Evolutionary conservation across 2,888 invertebrate species (phyloP).

Genomic region (Lasioglossum leucozonium): DNA sequence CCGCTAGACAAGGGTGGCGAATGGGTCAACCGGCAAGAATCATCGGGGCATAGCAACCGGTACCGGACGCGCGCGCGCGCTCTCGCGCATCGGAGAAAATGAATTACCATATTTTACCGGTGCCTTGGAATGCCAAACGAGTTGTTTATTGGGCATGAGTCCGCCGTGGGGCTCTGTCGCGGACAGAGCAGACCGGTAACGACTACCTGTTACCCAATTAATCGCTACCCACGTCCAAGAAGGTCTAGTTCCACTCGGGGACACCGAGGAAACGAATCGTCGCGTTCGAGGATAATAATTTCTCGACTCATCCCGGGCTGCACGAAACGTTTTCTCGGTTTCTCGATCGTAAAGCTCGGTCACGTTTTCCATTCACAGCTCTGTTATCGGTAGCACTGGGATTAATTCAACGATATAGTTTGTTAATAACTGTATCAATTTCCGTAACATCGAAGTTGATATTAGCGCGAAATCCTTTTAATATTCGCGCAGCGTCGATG

Average conservation of each 20-base stretch:
- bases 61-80: conserved; percentile 13
- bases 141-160: conserved; percentile 28
- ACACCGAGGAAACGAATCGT: conserved; percentile 19
- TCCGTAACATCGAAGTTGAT: not conserved
- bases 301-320: not conserved
- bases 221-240: conserved; percentile 61
- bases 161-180: conserved; percentile 28
- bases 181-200: conserved; percentile 30
- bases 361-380: not conserved
- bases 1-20: conserved; percentile 13
- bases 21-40: conserved; percentile 1
- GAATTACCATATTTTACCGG: conserved; percentile 46
- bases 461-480: not conserved
- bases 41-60: conserved; percentile 10
- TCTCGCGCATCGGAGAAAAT: conserved; percentile 34
- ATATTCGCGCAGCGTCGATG: not conserved
- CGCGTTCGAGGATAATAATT: conserved; percentile 1
- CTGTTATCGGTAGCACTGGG: not conserved
- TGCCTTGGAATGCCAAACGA: conserved; percentile 37
- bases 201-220: conserved; percentile 68
- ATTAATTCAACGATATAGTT: not conserved
- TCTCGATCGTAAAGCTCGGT: not conserved
- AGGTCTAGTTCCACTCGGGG: conserved; percentile 34
- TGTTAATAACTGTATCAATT: not conserved
- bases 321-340: not conserved